Base-by-base conservation (phyloP, 2,797 vertebrate species). In the Nasua narica region DNA sequence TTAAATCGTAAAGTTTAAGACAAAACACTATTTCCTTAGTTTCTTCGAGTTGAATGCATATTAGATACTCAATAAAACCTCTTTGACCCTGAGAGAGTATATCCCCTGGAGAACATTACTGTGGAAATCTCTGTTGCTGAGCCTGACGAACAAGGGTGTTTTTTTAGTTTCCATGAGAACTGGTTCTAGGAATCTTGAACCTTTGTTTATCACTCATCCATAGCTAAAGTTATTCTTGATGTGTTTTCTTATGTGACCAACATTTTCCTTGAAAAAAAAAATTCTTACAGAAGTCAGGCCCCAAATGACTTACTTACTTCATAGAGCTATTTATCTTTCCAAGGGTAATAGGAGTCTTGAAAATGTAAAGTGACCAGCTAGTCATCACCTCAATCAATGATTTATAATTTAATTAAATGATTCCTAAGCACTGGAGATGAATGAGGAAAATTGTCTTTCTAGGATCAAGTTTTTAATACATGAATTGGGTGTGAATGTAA, bases 341-440 rank as follows among this genome's bases (percentile, higher is more conserved):
- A 29, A 35, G 23, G 13, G 5, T 37, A 78, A 60, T 9, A 65
- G 48, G 84, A 52, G 27, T 54, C 48, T 54, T 76, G 79, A 81
- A 81, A 52, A 90, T 23, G 8, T 77, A 48, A 90, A 77, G 23
- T 84, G 56, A 62, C 32, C 87, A 94, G 32, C n/a, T 92, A 27
- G 21, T 77, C 56, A 76, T 32, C 23, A 88, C 46, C 35, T 91
- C 25, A 83, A 37, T 91, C n/a, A 79, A 43, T 93, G 83, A 88
- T 72, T 94, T 43, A 35, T 82, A 65, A 89, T 69, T 94, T 86
- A 83, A 77, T 50, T 69, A 62, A 90, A 91, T 88, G 72, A 95
- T 82, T 82, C 46, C 50, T 89, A 93, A 93, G 14, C 35, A 67
- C 25, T 84, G 37, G n/a, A 81, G 15, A 46, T 76, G 52, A 87